A percentile compares a stretch with the other conserved stretches of the same genome.
These are phyloP conservation scores for Myotis pilosus DNA, from an alignment of 2,797 vertebrate genomes.

Conservation along the genomic window DNA sequence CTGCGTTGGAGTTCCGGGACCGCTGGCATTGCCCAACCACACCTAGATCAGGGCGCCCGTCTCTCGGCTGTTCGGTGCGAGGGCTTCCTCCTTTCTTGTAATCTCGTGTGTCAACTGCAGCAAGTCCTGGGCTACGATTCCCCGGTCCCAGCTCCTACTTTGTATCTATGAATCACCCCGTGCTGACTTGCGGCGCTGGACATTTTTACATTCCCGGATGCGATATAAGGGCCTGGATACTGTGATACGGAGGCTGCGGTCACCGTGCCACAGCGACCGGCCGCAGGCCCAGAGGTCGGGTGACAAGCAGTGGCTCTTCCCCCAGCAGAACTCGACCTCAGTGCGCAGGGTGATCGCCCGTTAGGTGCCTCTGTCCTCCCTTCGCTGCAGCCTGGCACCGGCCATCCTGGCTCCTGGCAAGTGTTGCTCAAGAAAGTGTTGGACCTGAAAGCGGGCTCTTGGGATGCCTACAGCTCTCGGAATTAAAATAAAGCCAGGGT, in stretches of 20 bases:
- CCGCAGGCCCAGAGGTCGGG: background rate
- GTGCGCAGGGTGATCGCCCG: background rate
- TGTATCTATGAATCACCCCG: background rate
- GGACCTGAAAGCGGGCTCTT: background rate
- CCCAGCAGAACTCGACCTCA: background rate
- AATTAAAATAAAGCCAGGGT: background rate
- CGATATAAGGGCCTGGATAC: background rate
- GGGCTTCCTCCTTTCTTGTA: slow-evolving; percentile 31
- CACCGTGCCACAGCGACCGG: background rate
- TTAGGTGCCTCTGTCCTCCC: background rate
- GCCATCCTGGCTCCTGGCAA: background rate
- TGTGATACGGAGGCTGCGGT: background rate
- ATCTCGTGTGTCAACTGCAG: background rate
- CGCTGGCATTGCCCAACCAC: slow-evolving; percentile 23
- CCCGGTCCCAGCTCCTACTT: background rate
- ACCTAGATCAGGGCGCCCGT: background rate
- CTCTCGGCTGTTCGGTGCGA: slow-evolving; percentile 8
- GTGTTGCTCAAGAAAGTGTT: background rate
- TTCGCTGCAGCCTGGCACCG: background rate
- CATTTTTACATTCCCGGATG: background rate
- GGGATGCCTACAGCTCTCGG: background rate
- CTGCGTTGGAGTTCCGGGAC: background rate
- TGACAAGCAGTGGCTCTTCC: background rate
- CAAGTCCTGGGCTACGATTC: background rate
- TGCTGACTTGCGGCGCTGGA: background rate